Percentiles rank a stretch among this genome's conserved stretches.
Conservation (phyloP, 2,797 vertebrate genomes). For the Meda fulgida region DNA sequence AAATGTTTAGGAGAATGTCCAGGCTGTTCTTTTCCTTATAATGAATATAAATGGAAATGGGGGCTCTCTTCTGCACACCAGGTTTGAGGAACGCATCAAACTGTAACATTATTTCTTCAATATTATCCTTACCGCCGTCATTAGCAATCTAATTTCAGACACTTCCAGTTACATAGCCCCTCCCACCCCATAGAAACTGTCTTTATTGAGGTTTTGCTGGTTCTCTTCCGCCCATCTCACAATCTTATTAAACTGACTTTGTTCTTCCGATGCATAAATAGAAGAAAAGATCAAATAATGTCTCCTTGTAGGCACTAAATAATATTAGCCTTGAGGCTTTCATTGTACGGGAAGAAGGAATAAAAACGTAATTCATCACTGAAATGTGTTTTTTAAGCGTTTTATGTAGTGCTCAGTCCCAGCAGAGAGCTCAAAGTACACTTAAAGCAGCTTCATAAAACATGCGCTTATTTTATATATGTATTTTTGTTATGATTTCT, state of each 20-base stretch:
- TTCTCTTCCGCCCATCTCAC: conserved; percentile 25
- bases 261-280: conserved; percentile 32
- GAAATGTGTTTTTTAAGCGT: conserved; percentile 35
- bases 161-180: neutral
- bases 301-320: conserved; percentile 46
- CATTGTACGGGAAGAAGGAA: conserved; percentile 7
- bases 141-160: neutral
- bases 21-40: neutral
- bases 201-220: conserved; percentile 25
- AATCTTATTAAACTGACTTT: conserved; percentile 50
- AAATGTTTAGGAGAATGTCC: neutral
- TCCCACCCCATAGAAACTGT: neutral
- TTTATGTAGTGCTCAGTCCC: conserved; percentile 29
- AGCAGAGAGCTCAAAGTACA: neutral
- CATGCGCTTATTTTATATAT: neutral
- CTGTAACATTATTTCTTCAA: neutral
- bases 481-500: conserved; percentile 3
- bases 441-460: neutral
- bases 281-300: conserved; percentile 39
- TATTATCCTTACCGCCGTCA: neutral
- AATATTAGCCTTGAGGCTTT: conserved; percentile 43
- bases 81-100: neutral
- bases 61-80: neutral
- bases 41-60: neutral
- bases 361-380: conserved; percentile 43